Conservation (phyloP, 2,797 vertebrate species). For the Periparus ater region DNA sequence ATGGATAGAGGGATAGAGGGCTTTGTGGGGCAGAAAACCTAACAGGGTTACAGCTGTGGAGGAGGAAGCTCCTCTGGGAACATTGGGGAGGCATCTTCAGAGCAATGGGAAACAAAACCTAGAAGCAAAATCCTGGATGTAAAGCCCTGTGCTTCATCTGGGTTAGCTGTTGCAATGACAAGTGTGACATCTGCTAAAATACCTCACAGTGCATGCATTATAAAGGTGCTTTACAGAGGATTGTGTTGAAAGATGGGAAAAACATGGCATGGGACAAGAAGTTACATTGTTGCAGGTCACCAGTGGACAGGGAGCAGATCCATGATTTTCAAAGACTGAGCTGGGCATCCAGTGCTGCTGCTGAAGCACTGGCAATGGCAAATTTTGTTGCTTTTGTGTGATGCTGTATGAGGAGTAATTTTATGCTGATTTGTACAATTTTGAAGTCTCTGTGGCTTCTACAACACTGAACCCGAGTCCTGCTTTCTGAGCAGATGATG, state of each 20-base stretch:
- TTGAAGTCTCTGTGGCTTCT: not conserved
- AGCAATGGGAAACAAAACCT: not conserved
- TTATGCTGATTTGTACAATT: not conserved
- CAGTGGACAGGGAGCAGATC: not conserved
- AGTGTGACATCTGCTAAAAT: not conserved
- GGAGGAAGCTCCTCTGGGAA: not conserved
- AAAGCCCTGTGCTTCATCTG: not conserved
- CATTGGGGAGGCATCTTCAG: not conserved
- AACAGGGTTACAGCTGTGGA: not conserved
- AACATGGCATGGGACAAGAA: not conserved
- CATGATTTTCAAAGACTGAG: not conserved
- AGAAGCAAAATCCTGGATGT: not conserved
- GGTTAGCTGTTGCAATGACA: not conserved
- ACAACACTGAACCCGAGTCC: not conserved
- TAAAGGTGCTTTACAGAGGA: not conserved
- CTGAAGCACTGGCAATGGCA: not conserved
- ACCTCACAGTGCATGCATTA: accelerated
- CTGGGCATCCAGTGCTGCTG: not conserved
- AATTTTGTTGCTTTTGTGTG: not conserved
- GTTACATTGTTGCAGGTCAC: not conserved
- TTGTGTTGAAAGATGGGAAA: not conserved
- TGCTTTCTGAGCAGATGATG: not conserved
- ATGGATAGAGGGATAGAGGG: not conserved
- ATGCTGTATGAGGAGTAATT: not conserved
- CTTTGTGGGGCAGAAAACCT: not conserved